Percentiles rank a stretch among this genome's conserved stretches.
Evolutionary conservation across 2,888 invertebrate genomes (phyloP).

Genomic region (Selenia dentaria): DNA sequence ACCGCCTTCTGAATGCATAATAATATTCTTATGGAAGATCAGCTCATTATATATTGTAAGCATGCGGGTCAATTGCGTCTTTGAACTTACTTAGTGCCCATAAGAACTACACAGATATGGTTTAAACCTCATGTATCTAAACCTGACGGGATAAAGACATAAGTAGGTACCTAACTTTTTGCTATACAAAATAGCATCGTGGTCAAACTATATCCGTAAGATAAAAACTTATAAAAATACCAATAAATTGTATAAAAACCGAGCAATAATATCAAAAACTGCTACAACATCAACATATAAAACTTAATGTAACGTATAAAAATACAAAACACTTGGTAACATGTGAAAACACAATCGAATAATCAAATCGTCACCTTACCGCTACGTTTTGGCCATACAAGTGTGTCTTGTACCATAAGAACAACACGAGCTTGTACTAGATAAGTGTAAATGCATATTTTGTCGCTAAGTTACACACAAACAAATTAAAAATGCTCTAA

Average conservation of each 20-base stretch:
- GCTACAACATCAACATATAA: constrained; percentile 14
- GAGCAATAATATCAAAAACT: constrained; percentile 35
- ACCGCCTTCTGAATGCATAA: too few relatives aligned
- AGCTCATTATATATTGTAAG: too few relatives aligned
- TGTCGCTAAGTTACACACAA: too few relatives aligned
- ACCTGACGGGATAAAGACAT: too few relatives aligned
- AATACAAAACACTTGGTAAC: constrained; percentile 4
- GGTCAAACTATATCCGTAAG: constrained; percentile 7
- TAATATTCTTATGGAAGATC: too few relatives aligned
- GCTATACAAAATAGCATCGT: neutral
- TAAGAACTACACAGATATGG: too few relatives aligned
- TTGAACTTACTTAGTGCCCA: too few relatives aligned
- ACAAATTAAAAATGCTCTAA: too few relatives aligned
- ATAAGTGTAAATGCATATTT: too few relatives aligned
- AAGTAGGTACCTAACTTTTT: too few relatives aligned
- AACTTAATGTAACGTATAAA: constrained; percentile 16
- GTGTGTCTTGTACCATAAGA: neutral
- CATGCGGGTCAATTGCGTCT: too few relatives aligned
- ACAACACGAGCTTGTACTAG: neutral
- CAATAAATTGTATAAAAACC: constrained; percentile 32
- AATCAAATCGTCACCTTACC: neutral
- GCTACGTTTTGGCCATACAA: constrained; percentile 13
- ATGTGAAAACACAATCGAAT: constrained; percentile 12
- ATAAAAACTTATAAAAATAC: constrained; percentile 17
- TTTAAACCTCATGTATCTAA: too few relatives aligned